These are phyloP conservation scores for Acanthosepion pharaonis DNA, from an alignment of 2,888 invertebrate genomes.

Conservation along the genomic window DNA sequence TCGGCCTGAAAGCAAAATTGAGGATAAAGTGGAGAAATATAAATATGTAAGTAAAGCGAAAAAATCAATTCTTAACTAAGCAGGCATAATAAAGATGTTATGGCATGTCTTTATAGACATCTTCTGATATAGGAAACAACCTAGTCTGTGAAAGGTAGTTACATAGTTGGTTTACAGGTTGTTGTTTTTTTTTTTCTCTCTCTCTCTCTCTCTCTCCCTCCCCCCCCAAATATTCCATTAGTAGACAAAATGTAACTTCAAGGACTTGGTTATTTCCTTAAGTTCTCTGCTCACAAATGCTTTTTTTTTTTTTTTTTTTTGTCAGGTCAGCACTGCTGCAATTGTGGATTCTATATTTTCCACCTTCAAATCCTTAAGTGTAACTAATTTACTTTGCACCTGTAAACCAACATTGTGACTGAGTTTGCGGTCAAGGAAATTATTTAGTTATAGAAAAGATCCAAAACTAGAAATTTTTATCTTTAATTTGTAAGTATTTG, in stretches of 20 bases:
- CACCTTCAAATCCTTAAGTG: not conserved
- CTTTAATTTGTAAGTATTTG: not conserved
- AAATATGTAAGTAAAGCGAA: slow-evolving; percentile 45
- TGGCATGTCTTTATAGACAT: not conserved
- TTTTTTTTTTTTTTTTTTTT: too few relatives aligned
- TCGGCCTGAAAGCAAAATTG: slow-evolving; percentile 45
- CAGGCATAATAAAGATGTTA: not conserved
- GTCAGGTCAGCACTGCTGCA: too few relatives aligned
- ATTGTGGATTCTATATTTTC: too few relatives aligned
- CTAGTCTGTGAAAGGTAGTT: too few relatives aligned
- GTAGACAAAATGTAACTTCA: too few relatives aligned
- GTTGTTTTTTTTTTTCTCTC: too few relatives aligned
- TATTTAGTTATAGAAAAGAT: not conserved
- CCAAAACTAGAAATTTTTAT: not conserved
- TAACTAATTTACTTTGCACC: not conserved
- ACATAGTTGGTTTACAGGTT: too few relatives aligned
- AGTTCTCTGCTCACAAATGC: too few relatives aligned
- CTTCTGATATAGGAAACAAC: too few relatives aligned
- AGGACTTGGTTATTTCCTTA: too few relatives aligned
- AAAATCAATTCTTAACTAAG: slow-evolving; percentile 18
- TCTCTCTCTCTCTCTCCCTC: too few relatives aligned
- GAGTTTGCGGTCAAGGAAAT: not conserved
- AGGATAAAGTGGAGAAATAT: slow-evolving; percentile 44
- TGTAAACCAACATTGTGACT: not conserved
- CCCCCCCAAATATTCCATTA: too few relatives aligned